Evolutionary conservation across 2,113 vertebrate species (phyloP), one percentile per base, ranked within the genome.

Genomic region (Anguilla japonica): DNA sequence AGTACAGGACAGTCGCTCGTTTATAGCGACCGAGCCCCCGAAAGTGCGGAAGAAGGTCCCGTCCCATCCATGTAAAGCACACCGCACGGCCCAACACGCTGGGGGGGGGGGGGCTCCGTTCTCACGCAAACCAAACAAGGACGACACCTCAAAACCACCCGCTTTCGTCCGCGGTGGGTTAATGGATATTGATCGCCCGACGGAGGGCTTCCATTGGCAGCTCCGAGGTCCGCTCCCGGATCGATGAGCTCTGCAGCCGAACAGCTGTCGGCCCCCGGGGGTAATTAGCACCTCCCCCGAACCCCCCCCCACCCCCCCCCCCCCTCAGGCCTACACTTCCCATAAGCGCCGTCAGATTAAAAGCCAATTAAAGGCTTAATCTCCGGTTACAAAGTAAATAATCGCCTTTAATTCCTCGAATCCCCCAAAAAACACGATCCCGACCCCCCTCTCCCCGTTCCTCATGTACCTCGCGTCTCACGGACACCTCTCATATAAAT

Each of bases 151-250:
- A 20, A 29, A 20, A 15, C n/a, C 56, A 39, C 18, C 5, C 29
- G 39, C 29, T 63, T 81, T 60, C 79, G 60, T 40, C 88, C 84
- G 87, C 83, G 34, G 46, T 57, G 46, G 50, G 84, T 87, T 93
- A 92, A 93, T 93, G 92, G 88, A 92, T 91, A 94, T 92, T 56
- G 91, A 94, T 92, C 90, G 91, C 86, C 84, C 83, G 20, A 39
- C 85, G 60, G 87, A 88, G 89, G 60, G 90, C 83, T 90, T 85
- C 87, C 78, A 85, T 43, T 87, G 83, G 85, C 89, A 90, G 83
- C 84, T 88, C 85, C 82, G 88, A 81, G 87, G 88, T 89, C 91
- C 86, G 87, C 82, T 85, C 63, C 41, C 79, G 71, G 84, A 86
- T 94, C 92, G 91, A 93, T 93, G 94, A 90, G 85, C 88, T 85